phyloP scores from a whole-genome alignment of 2,113 vertebrate genomes.

The Oophaga pumilio region DNA sequence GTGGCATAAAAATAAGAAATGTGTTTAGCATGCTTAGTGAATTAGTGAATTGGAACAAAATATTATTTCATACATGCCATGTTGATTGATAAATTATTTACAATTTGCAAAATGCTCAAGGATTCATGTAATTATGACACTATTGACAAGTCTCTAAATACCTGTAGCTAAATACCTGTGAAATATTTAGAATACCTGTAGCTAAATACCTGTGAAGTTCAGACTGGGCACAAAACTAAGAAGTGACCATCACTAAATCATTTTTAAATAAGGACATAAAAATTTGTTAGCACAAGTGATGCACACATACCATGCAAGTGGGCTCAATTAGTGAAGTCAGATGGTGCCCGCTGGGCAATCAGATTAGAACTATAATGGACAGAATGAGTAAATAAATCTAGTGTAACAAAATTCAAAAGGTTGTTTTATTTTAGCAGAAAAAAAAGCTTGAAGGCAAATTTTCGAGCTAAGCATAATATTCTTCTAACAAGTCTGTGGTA shows the following conservation, averaged over 20 bases:
- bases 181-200: no score
- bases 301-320: conserved; percentile 15
- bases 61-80: neutral
- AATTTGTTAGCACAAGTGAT: conserved; percentile 3
- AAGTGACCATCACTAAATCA: neutral
- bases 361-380: conserved; percentile 38
- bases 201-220: neutral
- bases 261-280: neutral
- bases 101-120: neutral
- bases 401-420: conserved; percentile 37
- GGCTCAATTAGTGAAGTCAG: conserved; percentile 24
- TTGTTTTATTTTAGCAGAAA: conserved; percentile 52
- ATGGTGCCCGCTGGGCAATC: conserved; percentile 41
- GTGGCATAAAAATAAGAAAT: neutral
- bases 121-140: neutral
- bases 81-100: neutral
- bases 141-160: neutral
- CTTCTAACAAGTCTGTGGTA: conserved; percentile 38
- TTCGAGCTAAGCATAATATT: conserved; percentile 28
- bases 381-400: conserved; percentile 23
- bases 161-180: neutral
- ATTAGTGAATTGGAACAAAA: neutral
- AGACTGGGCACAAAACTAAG: neutral
- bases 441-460: conserved; percentile 46
- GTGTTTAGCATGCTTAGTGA: neutral